These are phyloP conservation scores for Cephus spinipes DNA, from an alignment of 2,888 invertebrate species.

Conservation along the genomic window DNA sequence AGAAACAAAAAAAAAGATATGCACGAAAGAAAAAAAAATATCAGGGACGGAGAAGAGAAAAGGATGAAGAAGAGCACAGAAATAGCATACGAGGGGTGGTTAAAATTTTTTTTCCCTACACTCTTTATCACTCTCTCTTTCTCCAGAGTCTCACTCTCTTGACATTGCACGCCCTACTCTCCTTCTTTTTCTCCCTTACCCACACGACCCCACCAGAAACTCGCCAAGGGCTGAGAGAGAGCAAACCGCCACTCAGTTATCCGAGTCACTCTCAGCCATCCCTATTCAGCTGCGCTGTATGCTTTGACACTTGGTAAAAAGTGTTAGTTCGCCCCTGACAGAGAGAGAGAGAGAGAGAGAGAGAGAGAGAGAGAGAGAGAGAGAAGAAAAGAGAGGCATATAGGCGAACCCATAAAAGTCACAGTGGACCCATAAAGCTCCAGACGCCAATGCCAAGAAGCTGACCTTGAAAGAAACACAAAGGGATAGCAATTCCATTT, in stretches of 20 bases:
- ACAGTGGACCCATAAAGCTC: no score
- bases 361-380: slow-evolving; percentile 9
- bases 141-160: slow-evolving; percentile 13
- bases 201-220: neutral
- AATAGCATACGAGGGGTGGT: no score
- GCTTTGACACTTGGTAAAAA: slow-evolving; percentile 3
- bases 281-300: neutral
- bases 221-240: slow-evolving; percentile 18
- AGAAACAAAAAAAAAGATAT: neutral
- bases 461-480: no score
- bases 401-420: no score
- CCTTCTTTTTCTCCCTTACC: slow-evolving; percentile 3
- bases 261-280: slow-evolving; percentile 19
- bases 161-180: slow-evolving; percentile 16
- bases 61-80: neutral
- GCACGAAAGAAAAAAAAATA: neutral
- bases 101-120: no score
- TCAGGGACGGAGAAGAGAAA: neutral
- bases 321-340: slow-evolving; percentile 19
- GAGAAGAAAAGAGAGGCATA: slow-evolving; percentile 19
- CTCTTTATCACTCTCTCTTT: no score
- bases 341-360: slow-evolving; percentile 14
- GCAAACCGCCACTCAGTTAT: slow-evolving; percentile 21
- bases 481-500: no score
- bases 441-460: no score